These are phyloP conservation scores for Rosalia funebris DNA, from an alignment of 2,888 invertebrate species.

Conservation along the genomic window DNA sequence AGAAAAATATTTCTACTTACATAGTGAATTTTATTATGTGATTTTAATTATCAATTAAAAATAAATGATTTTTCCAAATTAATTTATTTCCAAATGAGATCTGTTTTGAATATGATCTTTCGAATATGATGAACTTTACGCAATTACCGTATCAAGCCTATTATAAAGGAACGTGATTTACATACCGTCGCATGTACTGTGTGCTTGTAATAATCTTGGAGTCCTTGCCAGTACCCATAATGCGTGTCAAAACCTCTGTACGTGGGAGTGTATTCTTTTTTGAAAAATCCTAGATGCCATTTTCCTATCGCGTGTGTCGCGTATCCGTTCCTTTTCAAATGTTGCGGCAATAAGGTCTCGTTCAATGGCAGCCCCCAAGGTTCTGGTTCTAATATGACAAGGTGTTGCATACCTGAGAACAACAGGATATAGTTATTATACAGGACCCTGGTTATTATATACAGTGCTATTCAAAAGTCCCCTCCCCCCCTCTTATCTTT, in stretches of 20 bases:
- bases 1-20: no score
- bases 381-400: conserved; percentile 75
- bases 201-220: conserved; percentile 82
- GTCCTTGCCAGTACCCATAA: conserved; percentile 86
- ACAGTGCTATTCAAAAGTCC: no score
- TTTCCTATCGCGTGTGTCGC: conserved; percentile 83
- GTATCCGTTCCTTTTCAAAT: conserved; percentile 76
- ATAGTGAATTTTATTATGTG: no score
- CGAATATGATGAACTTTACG: no score
- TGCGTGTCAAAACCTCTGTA: conserved; percentile 83
- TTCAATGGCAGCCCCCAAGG: conserved; percentile 77
- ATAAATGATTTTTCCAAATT: no score
- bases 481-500: no score
- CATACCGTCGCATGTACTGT: conserved; percentile 65
- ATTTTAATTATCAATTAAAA: no score
- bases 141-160: no score
- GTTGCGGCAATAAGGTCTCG: conserved; percentile 70
- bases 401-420: conserved; percentile 75
- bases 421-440: no score
- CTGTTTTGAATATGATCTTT: no score
- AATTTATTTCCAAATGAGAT: no score
- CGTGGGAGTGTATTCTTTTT: conserved; percentile 76
- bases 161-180: conserved; percentile 31
- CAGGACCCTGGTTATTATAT: no score
- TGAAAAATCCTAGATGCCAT: conserved; percentile 87